A percentile compares a stretch with the other conserved stretches of the same genome.
Conservation (phyloP, 35 echinoderm and acorn worm genomes). For the Amphiura filiformis region DNA sequence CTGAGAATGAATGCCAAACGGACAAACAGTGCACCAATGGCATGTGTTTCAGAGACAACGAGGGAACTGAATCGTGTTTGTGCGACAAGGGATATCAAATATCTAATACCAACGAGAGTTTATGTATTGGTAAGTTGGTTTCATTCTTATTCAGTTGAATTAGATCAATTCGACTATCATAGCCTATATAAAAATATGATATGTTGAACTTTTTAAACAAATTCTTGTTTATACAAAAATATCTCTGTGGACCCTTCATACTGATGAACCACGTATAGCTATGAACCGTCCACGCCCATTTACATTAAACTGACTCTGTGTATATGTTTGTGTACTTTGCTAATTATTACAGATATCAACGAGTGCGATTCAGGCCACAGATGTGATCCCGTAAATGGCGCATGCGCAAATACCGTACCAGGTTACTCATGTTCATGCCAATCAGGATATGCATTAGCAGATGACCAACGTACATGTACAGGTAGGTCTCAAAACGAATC, state of each 20-base stretch:
- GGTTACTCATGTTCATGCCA: not conserved
- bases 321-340: too few species aligned
- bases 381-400: not conserved
- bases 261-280: too few species aligned
- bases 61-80: conserved; percentile 56
- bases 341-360: conserved; percentile 51
- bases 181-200: too few species aligned
- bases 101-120: conserved; percentile 10
- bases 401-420: not conserved
- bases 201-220: too few species aligned
- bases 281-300: too few species aligned
- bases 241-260: too few species aligned
- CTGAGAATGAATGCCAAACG: conserved; percentile 41
- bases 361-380: conserved; percentile 22
- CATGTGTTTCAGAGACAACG: conserved; percentile 17
- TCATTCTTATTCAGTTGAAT: too few species aligned
- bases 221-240: too few species aligned
- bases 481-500: too few species aligned
- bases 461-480: not conserved
- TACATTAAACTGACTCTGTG: too few species aligned
- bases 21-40: conserved; percentile 59
- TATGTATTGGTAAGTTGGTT: conserved; percentile 70
- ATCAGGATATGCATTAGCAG: not conserved
- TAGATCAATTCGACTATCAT: too few species aligned
- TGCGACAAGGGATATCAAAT: conserved; percentile 62